Base-by-base conservation (phyloP, 2,888 invertebrate genomes). In the Parasteatoda lunata region DNA sequence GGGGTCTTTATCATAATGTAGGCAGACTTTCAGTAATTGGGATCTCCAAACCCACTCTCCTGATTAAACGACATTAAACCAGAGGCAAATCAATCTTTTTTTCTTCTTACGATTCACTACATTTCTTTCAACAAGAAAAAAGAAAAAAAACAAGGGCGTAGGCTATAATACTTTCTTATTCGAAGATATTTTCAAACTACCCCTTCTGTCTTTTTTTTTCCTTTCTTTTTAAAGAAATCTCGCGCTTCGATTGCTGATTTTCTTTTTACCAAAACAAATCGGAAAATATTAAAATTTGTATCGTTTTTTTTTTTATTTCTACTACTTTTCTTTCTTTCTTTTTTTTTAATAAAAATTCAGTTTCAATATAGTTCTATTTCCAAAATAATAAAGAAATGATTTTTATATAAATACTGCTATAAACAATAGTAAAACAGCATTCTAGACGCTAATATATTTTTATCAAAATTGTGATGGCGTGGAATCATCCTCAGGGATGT, bases 41-140 rank as follows among this genome's bases (percentile, higher is more conserved):
- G 65, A 65, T 71, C 65, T 72, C 51, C 72, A 69, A 84, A 84
- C 77, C 71, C 83, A 84, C 83, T 84, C 66, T 77, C 52, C 83
- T 84, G 83, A 84, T 84, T 84, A 84, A 84, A 83, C 83, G 83
- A 72, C 83, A 83, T 83, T 83, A 83, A 77, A 84, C 71, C 72
- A 77, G 52, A 71, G 83, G 77, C 83, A 72, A 77, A 84, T 84
- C 83, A 84, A 84, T 84, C 83, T 72, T 77, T 64, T n/a, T 13
- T n/a, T 9, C 47, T 15, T 59, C 59, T 75, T 59, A 13, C 4
- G 11, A 30, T 59, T 59, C 59, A 15, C 52, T 47, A 13, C 70
- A 13, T 70, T 70, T 70, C 70, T 70, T 70, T 30, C 30, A 30
- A 30, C 2, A 2, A 1, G 30, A 30, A 30, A 30, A 30, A 30